These are phyloP conservation scores for Octopus bimaculoides DNA, from an alignment of 1,140 invertebrate genomes.

Conservation along the genomic window DNA sequence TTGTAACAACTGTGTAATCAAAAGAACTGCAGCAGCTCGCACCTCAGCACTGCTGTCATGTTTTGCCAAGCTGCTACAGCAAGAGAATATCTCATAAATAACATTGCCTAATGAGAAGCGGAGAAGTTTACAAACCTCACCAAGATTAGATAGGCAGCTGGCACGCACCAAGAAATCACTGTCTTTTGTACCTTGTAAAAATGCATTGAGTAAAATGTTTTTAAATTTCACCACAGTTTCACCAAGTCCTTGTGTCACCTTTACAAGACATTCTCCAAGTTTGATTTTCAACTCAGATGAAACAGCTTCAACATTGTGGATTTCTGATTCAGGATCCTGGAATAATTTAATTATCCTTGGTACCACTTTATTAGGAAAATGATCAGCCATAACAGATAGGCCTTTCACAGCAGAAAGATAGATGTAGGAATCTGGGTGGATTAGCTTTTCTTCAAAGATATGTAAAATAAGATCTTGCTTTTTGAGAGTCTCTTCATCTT, in stretches of 20 bases:
- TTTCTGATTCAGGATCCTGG: slow-evolving; percentile 40
- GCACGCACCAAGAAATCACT: slow-evolving; percentile 72
- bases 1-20: slow-evolving; percentile 70
- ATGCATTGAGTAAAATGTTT: slow-evolving; percentile 70
- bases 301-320: slow-evolving; percentile 53
- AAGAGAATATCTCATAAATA: slow-evolving; percentile 73
- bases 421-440: slow-evolving; percentile 78
- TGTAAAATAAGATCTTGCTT: slow-evolving; percentile 70
- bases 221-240: slow-evolving; percentile 71
- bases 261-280: slow-evolving; percentile 78
- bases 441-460: slow-evolving; percentile 68
- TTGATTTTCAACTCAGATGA: slow-evolving; percentile 69
- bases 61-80: slow-evolving; percentile 67
- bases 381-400: slow-evolving; percentile 66
- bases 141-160: slow-evolving; percentile 81
- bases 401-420: slow-evolving; percentile 78
- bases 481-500: slow-evolving; percentile 65
- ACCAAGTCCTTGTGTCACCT: slow-evolving; percentile 72
- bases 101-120: slow-evolving; percentile 71
- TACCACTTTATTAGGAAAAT: slow-evolving; percentile 69
- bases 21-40: slow-evolving; percentile 74
- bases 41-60: slow-evolving; percentile 71
- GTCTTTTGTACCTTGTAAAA: slow-evolving; percentile 70
- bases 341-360: slow-evolving; percentile 67
- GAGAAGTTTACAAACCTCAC: slow-evolving; percentile 76